These are phyloP conservation scores for Erpornis zantholeuca DNA, from an alignment of 2,113 vertebrate genomes.

Conservation along the genomic window DNA sequence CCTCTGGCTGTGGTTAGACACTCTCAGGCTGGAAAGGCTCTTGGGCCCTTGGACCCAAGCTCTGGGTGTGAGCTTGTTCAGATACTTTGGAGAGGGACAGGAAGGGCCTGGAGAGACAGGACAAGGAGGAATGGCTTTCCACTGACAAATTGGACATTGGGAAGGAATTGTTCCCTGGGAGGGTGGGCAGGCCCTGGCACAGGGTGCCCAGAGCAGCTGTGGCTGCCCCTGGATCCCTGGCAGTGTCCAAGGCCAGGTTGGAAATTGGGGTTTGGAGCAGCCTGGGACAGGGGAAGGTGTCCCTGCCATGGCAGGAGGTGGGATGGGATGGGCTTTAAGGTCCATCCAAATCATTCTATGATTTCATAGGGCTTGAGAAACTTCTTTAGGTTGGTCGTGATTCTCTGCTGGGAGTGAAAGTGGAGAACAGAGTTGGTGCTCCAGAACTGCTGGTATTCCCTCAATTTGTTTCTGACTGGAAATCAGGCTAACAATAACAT, in stretches of 20 bases:
- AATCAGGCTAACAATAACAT: not conserved
- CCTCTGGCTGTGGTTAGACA: no score
- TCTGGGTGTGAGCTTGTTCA: not conserved
- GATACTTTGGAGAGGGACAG: not conserved
- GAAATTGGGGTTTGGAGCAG: fast-evolving
- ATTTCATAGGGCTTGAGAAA: not conserved
- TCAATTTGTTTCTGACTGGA: not conserved
- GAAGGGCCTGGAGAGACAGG: not conserved
- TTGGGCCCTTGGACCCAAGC: no score
- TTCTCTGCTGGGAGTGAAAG: not conserved
- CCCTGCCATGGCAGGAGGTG: not conserved
- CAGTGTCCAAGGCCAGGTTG: fast-evolving
- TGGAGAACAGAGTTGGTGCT: not conserved
- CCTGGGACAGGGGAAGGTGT: not conserved
- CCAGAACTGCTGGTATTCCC: not conserved
- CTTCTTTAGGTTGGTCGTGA: not conserved
- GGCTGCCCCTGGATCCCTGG: not conserved
- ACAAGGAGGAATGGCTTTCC: not conserved
- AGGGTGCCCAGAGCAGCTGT: not conserved
- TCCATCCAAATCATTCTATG: not conserved
- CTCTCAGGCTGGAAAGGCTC: not conserved
- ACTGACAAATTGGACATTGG: not conserved
- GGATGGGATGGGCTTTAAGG: fast-evolving
- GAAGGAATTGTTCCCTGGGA: fast-evolving
- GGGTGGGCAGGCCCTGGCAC: not conserved